Conservation (phyloP, 2,888 invertebrate genomes). For the Limnephilus lunatus region DNA sequence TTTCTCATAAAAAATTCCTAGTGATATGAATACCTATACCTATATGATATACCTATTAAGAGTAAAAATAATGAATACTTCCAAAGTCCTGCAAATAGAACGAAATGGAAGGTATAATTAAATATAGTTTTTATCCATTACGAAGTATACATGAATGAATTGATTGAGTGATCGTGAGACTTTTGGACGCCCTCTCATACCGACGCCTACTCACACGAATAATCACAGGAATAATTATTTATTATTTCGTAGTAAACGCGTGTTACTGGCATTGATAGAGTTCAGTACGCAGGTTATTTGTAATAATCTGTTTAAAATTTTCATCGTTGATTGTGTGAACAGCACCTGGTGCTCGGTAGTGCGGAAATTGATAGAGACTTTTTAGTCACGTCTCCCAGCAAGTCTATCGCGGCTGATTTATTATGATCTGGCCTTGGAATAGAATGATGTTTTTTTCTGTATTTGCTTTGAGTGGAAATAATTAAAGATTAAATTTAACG, state of each 20-base stretch:
- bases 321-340: background rate
- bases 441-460: conserved; percentile 17
- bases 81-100: background rate
- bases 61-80: background rate
- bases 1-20: background rate
- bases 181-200: background rate
- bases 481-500: background rate
- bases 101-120: background rate
- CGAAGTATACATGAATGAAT: background rate
- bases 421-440: conserved; percentile 32
- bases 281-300: background rate
- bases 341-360: conserved; percentile 14
- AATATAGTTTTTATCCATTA: background rate
- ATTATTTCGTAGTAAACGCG: background rate
- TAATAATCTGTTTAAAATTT: conserved; percentile 14
- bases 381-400: conserved; percentile 23
- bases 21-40: too few relatives aligned
- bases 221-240: background rate
- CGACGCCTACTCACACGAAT: background rate
- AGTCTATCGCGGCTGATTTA: conserved; percentile 18
- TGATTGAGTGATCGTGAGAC: background rate
- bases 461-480: conserved; percentile 13
- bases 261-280: background rate
- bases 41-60: background rate
- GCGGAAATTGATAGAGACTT: background rate